Evolutionary conservation across 1,140 invertebrate species (phyloP), one percentile per base, ranked within the genome.

Genomic region (Monomorium pharaonis): DNA sequence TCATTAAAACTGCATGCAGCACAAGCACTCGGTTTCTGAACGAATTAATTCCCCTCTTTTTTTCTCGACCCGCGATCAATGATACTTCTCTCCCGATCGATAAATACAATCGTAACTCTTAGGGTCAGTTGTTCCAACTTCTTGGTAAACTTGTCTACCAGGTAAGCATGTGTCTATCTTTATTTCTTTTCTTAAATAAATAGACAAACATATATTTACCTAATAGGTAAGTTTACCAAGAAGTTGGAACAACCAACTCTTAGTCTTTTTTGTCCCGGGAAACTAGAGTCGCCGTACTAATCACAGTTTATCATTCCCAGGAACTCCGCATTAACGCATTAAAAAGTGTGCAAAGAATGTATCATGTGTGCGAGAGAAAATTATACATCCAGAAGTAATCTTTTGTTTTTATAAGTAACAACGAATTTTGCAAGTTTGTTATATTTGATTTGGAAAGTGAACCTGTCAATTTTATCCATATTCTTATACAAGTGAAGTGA

Each of bases 1-100:
- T 80, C n/a, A 60, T 24, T 84, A 56, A 69, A 76, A 27, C 3
- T 83, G 33, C 44, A 60, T 88, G 37, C 37, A 7, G 37, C 37
- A 7, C 16, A 33, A n/a, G 1, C 18, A 30, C n/a, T 70, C 5
- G 18, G 54, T 70, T 7, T 30, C 1, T 7, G 33, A 44, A 56
- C 3, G 24, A 58, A 14, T 44, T 56, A 27, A 47, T 14, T 21
- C 10, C 5, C 16, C 27, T 30, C n/a, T n/a, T n/a, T n/a, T n/a
- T n/a, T 24, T 54, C 18, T 24, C 24, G 16, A 9, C 7, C 3
- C 24, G 1, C 6, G 24, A 74, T 74, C 3, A 27, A 74, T 49
- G 33, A 1, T n/a, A 16, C 21, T 24, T 24, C 9, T 24, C 2
- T 30, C 1, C 9, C 10, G 14, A 49, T 72, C 44, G 47, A 72